Conservation (phyloP, 2,797 vertebrate genomes). For the Psittacula echo region DNA sequence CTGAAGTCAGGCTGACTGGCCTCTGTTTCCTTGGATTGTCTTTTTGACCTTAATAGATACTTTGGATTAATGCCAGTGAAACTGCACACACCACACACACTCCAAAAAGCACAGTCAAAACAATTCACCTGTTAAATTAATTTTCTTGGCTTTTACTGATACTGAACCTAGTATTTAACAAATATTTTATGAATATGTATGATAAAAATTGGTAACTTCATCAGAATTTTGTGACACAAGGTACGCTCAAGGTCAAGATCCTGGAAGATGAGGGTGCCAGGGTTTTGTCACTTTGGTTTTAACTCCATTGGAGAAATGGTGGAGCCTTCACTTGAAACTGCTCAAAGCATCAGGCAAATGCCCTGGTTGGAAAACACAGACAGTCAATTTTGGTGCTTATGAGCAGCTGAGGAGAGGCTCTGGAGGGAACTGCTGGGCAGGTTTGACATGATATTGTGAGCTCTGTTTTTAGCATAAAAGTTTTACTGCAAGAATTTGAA, state of each 20-base stretch:
- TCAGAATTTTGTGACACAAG: neutral
- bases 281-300: neutral
- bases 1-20: neutral
- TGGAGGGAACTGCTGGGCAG: neutral
- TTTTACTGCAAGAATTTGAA: neutral
- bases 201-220: neutral
- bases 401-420: neutral
- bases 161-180: neutral
- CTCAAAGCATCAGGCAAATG: neutral
- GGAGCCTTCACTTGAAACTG: neutral
- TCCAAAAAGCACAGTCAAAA: neutral
- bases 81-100: neutral
- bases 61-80: neutral
- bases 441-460: neutral
- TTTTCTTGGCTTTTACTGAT: neutral
- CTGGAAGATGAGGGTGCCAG: neutral
- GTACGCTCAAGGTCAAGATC: too few species aligned
- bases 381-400: neutral
- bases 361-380: neutral
- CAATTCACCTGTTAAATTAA: neutral
- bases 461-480: neutral
- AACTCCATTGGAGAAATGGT: rapidly evolving
- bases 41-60: neutral
- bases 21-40: neutral
- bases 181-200: neutral